Evolutionary conservation across 1,140 invertebrate genomes (phyloP), one percentile per base, ranked within the genome.

Genomic region (Reticulitermes speratus): DNA sequence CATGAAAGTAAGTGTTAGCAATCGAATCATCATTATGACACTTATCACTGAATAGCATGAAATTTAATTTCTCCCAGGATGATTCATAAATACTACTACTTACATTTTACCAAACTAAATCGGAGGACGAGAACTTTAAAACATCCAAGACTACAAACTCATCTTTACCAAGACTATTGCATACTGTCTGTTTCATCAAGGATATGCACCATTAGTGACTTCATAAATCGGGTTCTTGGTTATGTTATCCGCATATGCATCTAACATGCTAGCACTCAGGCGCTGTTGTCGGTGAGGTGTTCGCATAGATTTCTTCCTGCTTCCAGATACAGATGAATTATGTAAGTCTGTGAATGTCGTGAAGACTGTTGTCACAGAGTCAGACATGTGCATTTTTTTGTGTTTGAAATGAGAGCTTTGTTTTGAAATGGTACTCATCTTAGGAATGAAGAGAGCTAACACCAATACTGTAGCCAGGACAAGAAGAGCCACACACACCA

Each of bases 401-500:
- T 86, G 82, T 69, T 88, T 89, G 21, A 88, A 84, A 69, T 89
- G 65, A 59, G 82, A 88, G 45, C 86, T 88, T 82, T 90, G 89
- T 83, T 89, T 88, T 81, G 88, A 88, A 59, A 90, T 90, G 38
- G 89, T 90, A 69, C 87, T 88, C 75, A 91, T 87, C 87, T 91
- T 91, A 19, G 90, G 90, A 48, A 90, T 86, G 83, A 91, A 91
- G 44, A 91, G 88, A 16, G 89, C 88, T 30, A 90, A 87, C 0
- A 91, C 84, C 11, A 91, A 86, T 2, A 90, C 87, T 1, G 88
- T 88, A 3, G 90, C 89, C 1, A 90, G 87, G 3, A 89, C 55
- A 16, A 91, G 87, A 38, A 91, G 87, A 12, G 88, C 86, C 6
- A 90, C 85, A 83, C 89, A 89, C 0, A 88, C 88, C 21, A 89